Conservation (phyloP, 2,113 vertebrate species). For the Pelecanoides urinatrix region DNA sequence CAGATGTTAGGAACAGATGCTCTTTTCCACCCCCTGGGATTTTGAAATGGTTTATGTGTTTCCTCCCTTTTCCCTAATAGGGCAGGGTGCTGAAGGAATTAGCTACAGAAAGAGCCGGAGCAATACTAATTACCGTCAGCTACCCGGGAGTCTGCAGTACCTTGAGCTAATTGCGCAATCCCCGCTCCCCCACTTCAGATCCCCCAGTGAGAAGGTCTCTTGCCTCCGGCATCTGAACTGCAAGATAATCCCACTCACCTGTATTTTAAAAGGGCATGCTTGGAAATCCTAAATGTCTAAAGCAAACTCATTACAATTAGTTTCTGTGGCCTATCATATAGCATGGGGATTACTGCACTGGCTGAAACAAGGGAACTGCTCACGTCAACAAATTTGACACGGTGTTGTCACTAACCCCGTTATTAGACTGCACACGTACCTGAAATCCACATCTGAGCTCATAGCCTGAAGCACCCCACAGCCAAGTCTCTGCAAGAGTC, state of each 20-base stretch:
- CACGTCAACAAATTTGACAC: neutral
- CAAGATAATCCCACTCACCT: conserved; percentile 48
- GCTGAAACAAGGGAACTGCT: neutral
- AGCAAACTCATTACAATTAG: neutral
- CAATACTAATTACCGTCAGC: conserved; percentile 53
- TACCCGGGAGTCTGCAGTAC: conserved; percentile 12
- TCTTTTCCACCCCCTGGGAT: conserved; percentile 63
- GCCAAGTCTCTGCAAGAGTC: conserved; percentile 38
- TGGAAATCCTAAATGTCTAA: neutral
- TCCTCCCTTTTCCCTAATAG: conserved; percentile 57
- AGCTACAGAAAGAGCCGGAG: conserved; percentile 10
- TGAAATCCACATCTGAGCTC: conserved; percentile 38
- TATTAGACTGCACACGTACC: conserved; percentile 11
- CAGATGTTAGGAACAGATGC: conserved; percentile 69
- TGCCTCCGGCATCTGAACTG: neutral
- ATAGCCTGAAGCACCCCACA: neutral
- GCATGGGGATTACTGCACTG: neutral
- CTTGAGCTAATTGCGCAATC: conserved; percentile 49
- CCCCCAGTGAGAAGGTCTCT: neutral
- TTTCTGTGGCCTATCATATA: neutral
- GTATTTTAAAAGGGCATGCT: neutral
- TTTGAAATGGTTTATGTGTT: conserved; percentile 59
- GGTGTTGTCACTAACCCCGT: conserved; percentile 21
- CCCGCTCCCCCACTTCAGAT: neutral
- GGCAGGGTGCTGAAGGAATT: conserved; percentile 64